Evolutionary conservation across 1,140 invertebrate species (phyloP).

Genomic region (Drosophila burlai): DNA sequence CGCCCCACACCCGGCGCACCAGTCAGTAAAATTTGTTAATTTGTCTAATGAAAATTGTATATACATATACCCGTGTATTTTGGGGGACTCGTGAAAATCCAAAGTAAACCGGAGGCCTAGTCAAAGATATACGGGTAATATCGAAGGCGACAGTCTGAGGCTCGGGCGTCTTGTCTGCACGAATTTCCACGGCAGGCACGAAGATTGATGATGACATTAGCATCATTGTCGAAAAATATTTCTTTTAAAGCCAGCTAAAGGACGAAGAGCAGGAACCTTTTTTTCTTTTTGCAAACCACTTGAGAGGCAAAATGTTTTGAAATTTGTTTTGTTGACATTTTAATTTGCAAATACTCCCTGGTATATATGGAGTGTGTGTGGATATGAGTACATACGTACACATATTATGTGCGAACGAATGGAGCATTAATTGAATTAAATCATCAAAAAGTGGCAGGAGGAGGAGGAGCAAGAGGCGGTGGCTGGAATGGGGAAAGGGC

Average conservation of each 20-base stretch:
- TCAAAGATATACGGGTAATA: constrained; percentile 40
- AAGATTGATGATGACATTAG: constrained; percentile 85
- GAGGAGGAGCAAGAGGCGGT: constrained; percentile 5
- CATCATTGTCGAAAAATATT: constrained; percentile 80
- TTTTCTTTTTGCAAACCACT: constrained; percentile 45
- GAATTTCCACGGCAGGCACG: constrained; percentile 59
- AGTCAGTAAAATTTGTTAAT: constrained; percentile 75
- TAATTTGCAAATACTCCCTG: constrained; percentile 78
- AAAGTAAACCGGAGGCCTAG: constrained; percentile 59
- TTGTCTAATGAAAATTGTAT: constrained; percentile 81
- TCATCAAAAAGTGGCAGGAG: constrained; percentile 64
- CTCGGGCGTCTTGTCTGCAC: constrained; percentile 53
- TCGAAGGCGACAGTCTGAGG: constrained; percentile 63
- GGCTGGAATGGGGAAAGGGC: constrained; percentile 27
- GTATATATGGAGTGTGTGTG: constrained; percentile 20
- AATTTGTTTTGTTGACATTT: constrained; percentile 80
- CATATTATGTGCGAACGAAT: constrained; percentile 49
- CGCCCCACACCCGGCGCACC: constrained; percentile 18
- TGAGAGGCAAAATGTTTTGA: constrained; percentile 63
- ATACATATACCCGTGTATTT: constrained; percentile 12
- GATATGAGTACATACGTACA: constrained; percentile 1
- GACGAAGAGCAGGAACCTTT: constrained; percentile 51
- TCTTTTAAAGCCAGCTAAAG: constrained; percentile 63
- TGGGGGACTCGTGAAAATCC: constrained; percentile 24
- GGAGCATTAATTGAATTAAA: constrained; percentile 82